These are phyloP conservation scores for Polylopha cassiicola DNA, from an alignment of 2,888 invertebrate species.

Conservation along the genomic window DNA sequence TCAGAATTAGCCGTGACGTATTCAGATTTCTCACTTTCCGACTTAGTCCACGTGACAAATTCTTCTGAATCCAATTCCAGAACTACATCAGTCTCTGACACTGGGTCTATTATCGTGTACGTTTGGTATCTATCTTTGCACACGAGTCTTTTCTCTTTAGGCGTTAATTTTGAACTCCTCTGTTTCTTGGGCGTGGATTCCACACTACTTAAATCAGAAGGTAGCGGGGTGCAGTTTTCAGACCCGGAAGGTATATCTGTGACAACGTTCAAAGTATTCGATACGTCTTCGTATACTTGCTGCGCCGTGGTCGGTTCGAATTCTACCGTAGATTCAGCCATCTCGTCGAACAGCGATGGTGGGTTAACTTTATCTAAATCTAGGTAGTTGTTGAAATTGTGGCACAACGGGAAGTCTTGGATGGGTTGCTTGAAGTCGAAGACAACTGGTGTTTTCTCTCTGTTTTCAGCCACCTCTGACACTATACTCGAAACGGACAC, in stretches of 20 bases:
- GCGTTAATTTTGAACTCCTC: conserved; percentile 77
- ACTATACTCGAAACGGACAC: conserved; percentile 89
- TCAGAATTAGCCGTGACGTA: conserved; percentile 56
- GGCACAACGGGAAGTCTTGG: conserved; percentile 66
- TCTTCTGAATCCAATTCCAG: conserved; percentile 53
- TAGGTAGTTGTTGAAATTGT: conserved; percentile 59
- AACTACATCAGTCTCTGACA: conserved; percentile 46
- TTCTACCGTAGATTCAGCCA: conserved; percentile 79
- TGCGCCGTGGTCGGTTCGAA: conserved; percentile 68
- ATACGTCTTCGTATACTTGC: conserved; percentile 78
- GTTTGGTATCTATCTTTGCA: conserved; percentile 89
- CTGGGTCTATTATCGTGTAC: conserved; percentile 83
- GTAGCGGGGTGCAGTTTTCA: conserved; percentile 79
- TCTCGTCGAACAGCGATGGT: conserved; percentile 84
- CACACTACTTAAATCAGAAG: conserved; percentile 84
- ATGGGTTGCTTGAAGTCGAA: conserved; percentile 78
- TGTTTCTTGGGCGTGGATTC: conserved; percentile 86
- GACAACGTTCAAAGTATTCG: conserved; percentile 75
- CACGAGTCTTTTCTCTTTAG: conserved; percentile 85
- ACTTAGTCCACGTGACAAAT: conserved; percentile 65
- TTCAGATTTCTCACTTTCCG: conserved; percentile 62
- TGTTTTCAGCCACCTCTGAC: conserved; percentile 83
- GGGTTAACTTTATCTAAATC: conserved; percentile 84
- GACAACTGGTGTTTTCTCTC: conserved; percentile 63
- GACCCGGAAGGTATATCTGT: conserved; percentile 74